A percentile compares a stretch with the other conserved stretches of the same genome.
phyloP scores from a whole-genome alignment of 2,797 vertebrate genomes.

The Sebastes flavidus region DNA sequence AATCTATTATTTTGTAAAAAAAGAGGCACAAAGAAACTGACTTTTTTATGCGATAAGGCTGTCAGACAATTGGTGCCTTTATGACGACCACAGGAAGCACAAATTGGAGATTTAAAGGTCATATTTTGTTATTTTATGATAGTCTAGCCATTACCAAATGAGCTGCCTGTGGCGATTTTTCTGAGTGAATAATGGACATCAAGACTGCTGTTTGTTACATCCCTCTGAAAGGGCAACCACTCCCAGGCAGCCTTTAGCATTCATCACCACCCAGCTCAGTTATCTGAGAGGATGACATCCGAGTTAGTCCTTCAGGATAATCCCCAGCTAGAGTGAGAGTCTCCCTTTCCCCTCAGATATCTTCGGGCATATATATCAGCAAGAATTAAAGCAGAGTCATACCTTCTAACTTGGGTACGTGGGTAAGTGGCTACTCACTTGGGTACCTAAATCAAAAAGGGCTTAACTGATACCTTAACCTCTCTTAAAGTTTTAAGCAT shows the following conservation, averaged over 20 bases:
- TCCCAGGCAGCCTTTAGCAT: conserved; percentile 44
- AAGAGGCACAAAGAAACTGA: neutral
- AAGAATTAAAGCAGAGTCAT: conserved; percentile 10
- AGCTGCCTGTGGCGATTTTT: conserved; percentile 43
- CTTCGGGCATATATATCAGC: neutral
- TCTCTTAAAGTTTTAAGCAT: neutral
- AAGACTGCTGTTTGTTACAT: conserved; percentile 46
- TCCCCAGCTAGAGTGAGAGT: neutral
- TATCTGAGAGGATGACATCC: conserved; percentile 15
- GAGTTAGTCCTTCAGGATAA: conserved; percentile 23
- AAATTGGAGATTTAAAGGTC: conserved; percentile 56
- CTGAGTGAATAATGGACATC: conserved; percentile 55
- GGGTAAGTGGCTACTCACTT: neutral
- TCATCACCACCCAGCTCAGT: conserved; percentile 44
- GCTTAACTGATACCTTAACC: conserved; percentile 30
- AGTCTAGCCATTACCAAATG: conserved; percentile 41
- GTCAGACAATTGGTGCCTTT: conserved; percentile 1
- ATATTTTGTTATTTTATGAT: conserved; percentile 23
- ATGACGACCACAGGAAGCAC: neutral
- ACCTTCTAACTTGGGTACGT: neutral
- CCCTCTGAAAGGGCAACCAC: conserved; percentile 56
- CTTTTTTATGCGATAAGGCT: neutral
- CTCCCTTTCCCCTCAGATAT: neutral
- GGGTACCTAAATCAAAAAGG: conserved; percentile 23
- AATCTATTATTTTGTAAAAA: neutral